These are phyloP conservation scores for Candoia aspera DNA, from an alignment of 2,113 vertebrate genomes.

Conservation along the genomic window DNA sequence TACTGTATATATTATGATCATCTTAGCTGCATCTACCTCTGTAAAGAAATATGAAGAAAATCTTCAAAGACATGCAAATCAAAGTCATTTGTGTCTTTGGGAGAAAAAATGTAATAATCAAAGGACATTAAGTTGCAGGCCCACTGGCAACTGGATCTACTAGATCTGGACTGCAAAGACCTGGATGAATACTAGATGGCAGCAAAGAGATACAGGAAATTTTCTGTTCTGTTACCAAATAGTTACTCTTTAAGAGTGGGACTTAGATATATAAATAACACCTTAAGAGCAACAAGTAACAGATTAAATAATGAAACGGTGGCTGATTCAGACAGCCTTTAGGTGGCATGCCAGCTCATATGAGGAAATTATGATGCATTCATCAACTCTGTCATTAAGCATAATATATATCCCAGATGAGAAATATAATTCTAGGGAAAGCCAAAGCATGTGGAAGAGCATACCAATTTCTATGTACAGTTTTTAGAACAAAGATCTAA, in stretches of 20 bases:
- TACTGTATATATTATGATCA: slow-evolving; percentile 53
- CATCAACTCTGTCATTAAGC: not conserved
- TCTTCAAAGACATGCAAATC: slow-evolving; percentile 48
- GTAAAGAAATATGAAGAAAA: slow-evolving; percentile 44
- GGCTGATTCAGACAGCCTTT: not conserved
- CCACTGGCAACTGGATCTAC: not conserved
- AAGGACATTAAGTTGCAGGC: not conserved
- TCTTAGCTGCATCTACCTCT: slow-evolving; percentile 50
- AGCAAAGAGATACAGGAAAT: not conserved
- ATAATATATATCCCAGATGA: not conserved
- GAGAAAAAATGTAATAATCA: slow-evolving; percentile 31
- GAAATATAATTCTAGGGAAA: not conserved
- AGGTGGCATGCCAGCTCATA: not conserved
- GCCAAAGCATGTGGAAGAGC: not conserved
- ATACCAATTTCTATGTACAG: not conserved
- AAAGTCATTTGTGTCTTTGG: slow-evolving; percentile 25
- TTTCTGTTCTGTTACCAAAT: not conserved
- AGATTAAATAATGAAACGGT: not conserved
- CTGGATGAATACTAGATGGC: not conserved
- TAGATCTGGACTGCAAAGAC: not conserved
- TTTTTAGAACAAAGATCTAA: not conserved
- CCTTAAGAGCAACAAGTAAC: not conserved
- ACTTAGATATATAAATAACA: not conserved
- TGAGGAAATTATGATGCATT: too few species aligned
- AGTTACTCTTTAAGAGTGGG: not conserved